Base-by-base conservation (phyloP, 2,113 vertebrate species). In the Saccopteryx leptura region DNA sequence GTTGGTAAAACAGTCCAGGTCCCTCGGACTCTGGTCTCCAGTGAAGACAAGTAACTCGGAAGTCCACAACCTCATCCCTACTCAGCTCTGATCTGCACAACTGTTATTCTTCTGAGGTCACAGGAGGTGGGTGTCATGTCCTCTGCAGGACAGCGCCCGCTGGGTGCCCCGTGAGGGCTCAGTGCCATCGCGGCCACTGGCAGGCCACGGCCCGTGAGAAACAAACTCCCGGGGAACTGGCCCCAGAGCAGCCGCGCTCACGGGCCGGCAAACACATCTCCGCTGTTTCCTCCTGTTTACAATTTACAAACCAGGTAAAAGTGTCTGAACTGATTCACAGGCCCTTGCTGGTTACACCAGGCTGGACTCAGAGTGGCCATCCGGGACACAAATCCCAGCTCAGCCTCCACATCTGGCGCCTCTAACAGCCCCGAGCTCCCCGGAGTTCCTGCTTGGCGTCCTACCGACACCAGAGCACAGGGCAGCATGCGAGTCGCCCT, bases 131-230 rank as follows among this genome's bases (percentile, higher is more conserved):
- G 15, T 4, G 11, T 23, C 54, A 19, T 3, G 1, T 33, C 61
- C 52, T 24, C 12, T 0, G 0, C 0, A 2, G n/a, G 90, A 9
- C 60, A 3, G 17, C 0, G 1, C 24, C 14, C 28, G 1, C 52
- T 15, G 15, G 84, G 7, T 3, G 5, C 15, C 58, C 13, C 71
- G 69, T 4, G 4, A 13, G 48, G 14, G 10, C 68, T 31, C 18
- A 2, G 4, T 5, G 46, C 33, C 39, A 2, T 15, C 4, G 0
- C 2, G 18, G 24, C 24, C 5, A 6, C 7, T 8, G 28, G 28
- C 60, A 54, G 54, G 54, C 54, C 5, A 0, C 8, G 18, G 31
- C 65, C 65, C 2, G 28, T 2, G 5, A 72, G 28, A 63, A 12
- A 3, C 12, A 9, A 31, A 24, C 69, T 31, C 17, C 17, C 4